These are phyloP conservation scores for Syrmaticus mikado DNA, from an alignment of 2,113 vertebrate genomes.

Conservation along the genomic window DNA sequence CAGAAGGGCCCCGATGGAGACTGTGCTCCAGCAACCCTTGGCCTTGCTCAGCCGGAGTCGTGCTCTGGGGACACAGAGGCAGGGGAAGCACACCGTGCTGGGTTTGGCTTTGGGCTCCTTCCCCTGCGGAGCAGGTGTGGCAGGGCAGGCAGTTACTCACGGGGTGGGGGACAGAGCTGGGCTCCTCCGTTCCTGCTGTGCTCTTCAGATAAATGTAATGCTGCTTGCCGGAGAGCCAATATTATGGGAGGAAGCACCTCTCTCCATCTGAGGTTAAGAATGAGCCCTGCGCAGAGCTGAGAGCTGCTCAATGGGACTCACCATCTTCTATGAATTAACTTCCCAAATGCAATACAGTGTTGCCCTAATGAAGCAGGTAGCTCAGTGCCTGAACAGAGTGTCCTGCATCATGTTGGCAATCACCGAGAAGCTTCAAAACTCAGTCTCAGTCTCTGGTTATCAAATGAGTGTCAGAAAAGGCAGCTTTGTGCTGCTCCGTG, in stretches of 20 bases:
- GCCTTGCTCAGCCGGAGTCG: neutral
- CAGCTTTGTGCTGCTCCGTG: neutral
- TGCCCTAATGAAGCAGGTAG: accelerated
- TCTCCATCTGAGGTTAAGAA: neutral
- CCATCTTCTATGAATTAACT: accelerated
- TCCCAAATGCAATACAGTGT: accelerated
- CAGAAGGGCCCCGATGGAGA: neutral
- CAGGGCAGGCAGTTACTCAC: neutral
- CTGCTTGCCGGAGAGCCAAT: neutral
- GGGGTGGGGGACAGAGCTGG: no score
- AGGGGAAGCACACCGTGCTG: no score
- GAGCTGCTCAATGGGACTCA: accelerated
- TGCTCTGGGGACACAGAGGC: no score
- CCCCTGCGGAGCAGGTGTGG: neutral
- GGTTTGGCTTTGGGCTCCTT: no score
- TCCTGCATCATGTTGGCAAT: accelerated
- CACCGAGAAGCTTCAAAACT: neutral
- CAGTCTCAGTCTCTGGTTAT: neutral
- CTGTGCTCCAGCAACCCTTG: neutral
- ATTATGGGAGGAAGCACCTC: neutral
- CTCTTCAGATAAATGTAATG: neutral
- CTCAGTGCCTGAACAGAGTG: neutral
- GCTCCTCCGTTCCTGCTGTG: no score
- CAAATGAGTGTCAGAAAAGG: neutral
- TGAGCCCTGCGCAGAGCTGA: neutral